These are phyloP conservation scores for Callocephalon fimbriatum DNA, from an alignment of 2,113 vertebrate genomes.

Conservation along the genomic window DNA sequence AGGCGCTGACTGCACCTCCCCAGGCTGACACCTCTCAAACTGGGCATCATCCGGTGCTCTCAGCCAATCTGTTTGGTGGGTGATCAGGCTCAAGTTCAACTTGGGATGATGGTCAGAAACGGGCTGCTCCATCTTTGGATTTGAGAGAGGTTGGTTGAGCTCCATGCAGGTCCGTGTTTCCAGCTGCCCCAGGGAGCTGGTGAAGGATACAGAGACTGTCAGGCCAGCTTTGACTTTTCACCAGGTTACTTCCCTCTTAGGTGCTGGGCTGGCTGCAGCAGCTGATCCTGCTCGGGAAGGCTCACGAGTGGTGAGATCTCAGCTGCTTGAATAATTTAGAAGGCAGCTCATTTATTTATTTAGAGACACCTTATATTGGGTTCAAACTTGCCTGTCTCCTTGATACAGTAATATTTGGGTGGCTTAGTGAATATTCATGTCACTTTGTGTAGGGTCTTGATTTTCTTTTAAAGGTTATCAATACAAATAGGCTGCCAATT, in stretches of 20 bases:
- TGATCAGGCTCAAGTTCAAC: background rate
- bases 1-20: background rate
- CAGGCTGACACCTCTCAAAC: accelerated
- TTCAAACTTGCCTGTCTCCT: background rate
- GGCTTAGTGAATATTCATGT: background rate
- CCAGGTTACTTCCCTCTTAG: background rate
- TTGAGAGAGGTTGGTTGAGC: accelerated
- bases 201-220: accelerated
- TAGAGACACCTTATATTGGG: background rate
- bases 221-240: background rate
- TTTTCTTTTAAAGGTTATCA: background rate
- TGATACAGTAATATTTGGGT: background rate
- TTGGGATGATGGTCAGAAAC: accelerated
- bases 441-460: background rate
- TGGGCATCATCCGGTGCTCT: accelerated
- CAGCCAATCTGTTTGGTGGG: background rate
- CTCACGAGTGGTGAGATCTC: accelerated
- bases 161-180: accelerated
- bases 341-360: background rate
- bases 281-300: accelerated
- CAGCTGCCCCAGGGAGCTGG: accelerated
- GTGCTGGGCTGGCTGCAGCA: background rate
- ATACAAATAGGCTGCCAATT: background rate
- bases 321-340: background rate
- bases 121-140: background rate